Percentiles rank a stretch among this genome's conserved stretches.
These are phyloP conservation scores for Tenualosa ilisha DNA, from an alignment of 2,797 vertebrate species.

Conservation along the genomic window DNA sequence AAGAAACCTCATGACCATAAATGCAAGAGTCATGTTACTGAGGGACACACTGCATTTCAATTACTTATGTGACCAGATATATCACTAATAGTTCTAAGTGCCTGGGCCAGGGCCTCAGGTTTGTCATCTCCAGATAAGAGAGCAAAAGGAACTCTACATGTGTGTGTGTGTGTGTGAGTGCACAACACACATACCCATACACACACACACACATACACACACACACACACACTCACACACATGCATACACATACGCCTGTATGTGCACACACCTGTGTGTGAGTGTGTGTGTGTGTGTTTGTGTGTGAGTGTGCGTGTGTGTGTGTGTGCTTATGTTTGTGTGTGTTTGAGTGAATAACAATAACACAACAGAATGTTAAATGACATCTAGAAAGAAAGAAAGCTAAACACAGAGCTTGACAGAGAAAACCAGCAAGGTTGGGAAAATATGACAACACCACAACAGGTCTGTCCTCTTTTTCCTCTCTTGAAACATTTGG, in stretches of 20 bases:
- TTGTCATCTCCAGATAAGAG: neutral
- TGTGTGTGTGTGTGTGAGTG: neutral
- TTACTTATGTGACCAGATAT: conserved; percentile 38
- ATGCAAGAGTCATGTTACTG: conserved; percentile 49
- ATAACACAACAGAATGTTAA: neutral
- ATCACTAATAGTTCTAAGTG: neutral
- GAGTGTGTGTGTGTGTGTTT: neutral
- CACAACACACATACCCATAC: no score
- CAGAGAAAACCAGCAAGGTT: neutral
- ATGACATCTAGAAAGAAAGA: neutral
- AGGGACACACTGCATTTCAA: conserved; percentile 38
- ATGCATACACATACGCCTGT: no score
- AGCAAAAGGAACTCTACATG: neutral
- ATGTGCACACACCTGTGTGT: neutral
- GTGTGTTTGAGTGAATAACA: neutral
- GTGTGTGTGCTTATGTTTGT: neutral
- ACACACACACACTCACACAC: no score
- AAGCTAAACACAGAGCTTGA: neutral
- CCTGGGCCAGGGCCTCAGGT: neutral
- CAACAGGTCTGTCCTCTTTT: neutral
- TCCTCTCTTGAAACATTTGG: neutral
- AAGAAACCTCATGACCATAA: conserved; percentile 35
- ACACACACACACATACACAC: no score
- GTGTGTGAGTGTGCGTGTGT: no score
- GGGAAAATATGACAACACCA: neutral